These are phyloP conservation scores for Clusia tigrina DNA, from an alignment of 2,888 invertebrate genomes.

Conservation along the genomic window DNA sequence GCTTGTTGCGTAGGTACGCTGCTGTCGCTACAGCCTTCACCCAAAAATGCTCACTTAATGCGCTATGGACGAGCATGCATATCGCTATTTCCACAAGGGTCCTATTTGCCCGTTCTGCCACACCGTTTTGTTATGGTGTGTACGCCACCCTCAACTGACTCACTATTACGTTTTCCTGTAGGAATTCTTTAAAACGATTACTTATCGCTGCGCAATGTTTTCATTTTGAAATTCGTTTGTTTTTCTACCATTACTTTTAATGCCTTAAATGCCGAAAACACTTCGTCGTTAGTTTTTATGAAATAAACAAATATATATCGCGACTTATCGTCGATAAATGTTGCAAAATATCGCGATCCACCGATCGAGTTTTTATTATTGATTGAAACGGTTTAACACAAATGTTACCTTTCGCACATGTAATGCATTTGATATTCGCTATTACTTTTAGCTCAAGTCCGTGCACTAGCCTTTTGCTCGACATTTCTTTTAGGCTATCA, in stretches of 20 bases:
- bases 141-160: slow-evolving; percentile 27
- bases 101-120: slow-evolving; percentile 27
- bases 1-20: slow-evolving; percentile 29
- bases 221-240: slow-evolving; percentile 24
- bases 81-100: slow-evolving; percentile 27
- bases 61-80: slow-evolving; percentile 26
- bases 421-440: not conserved
- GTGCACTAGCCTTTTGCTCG: not conserved
- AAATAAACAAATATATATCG: slow-evolving; percentile 27
- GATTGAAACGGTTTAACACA: slow-evolving; percentile 12
- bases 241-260: slow-evolving; percentile 27
- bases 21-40: no score
- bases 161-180: slow-evolving; percentile 23
- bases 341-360: slow-evolving; percentile 27
- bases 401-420: slow-evolving; percentile 14
- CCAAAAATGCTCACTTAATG: slow-evolving; percentile 22
- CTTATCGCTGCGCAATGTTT: slow-evolving; percentile 30
- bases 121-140: slow-evolving; percentile 31
- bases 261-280: slow-evolving; percentile 21
- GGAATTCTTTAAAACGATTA: slow-evolving; percentile 23
- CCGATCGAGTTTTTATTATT: slow-evolving; percentile 24
- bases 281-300: slow-evolving; percentile 27
- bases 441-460: not conserved
- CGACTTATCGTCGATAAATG: slow-evolving; percentile 31
- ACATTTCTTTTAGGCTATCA: slow-evolving; percentile 24